Base-by-base conservation (phyloP, 2,888 invertebrate genomes). In the Tridacna crocea region DNA sequence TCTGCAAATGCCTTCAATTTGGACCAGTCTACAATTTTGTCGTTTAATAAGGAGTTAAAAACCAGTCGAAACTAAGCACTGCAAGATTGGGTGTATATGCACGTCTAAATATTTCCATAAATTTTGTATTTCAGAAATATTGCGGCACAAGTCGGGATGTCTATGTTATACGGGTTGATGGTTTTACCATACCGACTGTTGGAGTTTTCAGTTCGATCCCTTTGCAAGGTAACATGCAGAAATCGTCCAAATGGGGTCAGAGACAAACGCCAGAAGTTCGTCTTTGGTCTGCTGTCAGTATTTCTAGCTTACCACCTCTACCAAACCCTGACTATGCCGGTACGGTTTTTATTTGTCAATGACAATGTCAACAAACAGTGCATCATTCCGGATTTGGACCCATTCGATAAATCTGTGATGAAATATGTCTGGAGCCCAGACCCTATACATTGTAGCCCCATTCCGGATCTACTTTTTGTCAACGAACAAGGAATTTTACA, bases 351-450 rank as follows among this genome's bases (percentile, higher is more conserved):
- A 8, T 87, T 87, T 72, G 81, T 79, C 3, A 85, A 88, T 61
- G 75, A 80, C n/a, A 84, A 88, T 51, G 75, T 84, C 0, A 66
- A 87, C 72, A 82, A 70, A 26, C 70, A 83, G 19, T 89, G 89
- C 27, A 81, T 88, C 11, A 84, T 89, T 51, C 89, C 89, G 1
- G 80, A 89, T 36, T 72, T 86, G 15, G 83, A 89, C 72, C 89
- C 89, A 10, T 89, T 83, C 68, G 89, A 89, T 66, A 77, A 77
- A 27, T 86, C 88, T 13, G 84, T 89, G 0, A 84, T 86, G 81
- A 80, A 89, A 47, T 89, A 86, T 72, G 85, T 88, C 13, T 88
- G 85, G 85, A 81, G 83, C 60, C 89, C 88, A 19, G 83, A 85
- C 36, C 88, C 88, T 1, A 83, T 89, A 12, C 79, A 75, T 10